phyloP scores from a whole-genome alignment of 2,888 invertebrate species.

The Ectemnius continuus region DNA sequence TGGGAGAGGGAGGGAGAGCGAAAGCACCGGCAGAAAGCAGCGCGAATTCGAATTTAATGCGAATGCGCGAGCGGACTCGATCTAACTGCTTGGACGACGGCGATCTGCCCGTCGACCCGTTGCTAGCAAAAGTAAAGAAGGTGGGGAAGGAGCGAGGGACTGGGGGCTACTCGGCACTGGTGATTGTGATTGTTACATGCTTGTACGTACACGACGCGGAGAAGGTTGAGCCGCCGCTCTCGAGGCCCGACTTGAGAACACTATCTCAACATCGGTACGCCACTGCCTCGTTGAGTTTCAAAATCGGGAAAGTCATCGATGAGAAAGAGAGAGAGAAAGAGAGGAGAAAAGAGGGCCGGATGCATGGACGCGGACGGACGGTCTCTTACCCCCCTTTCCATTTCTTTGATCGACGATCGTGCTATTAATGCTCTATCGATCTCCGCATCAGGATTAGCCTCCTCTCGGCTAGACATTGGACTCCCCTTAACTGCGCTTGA shows the following conservation, averaged over 20 bases:
- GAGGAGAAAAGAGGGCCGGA: constrained; percentile 5
- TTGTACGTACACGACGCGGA: constrained; percentile 28
- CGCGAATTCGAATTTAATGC: constrained; percentile 70
- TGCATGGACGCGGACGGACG: constrained; percentile 24
- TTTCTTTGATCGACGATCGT: neutral
- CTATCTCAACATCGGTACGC: constrained; percentile 26
- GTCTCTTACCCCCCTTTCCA: constrained; percentile 14
- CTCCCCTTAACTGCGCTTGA: constrained; percentile 4
- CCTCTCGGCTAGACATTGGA: neutral
- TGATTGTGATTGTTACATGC: constrained; percentile 51
- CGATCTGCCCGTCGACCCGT: constrained; percentile 61
- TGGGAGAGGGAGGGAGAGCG: neutral
- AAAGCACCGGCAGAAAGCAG: constrained; percentile 24
- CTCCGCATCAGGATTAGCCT: no score
- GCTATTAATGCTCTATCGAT: neutral
- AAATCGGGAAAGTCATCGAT: constrained; percentile 62
- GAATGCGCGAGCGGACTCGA: constrained; percentile 77
- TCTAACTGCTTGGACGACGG: constrained; percentile 74
- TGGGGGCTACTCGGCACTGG: constrained; percentile 54
- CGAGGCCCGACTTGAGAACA: constrained; percentile 14
- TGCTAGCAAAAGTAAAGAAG: constrained; percentile 54
- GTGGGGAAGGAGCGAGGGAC: constrained; percentile 59
- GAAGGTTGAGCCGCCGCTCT: constrained; percentile 37
- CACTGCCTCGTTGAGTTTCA: constrained; percentile 56
- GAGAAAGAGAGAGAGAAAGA: neutral